phyloP scores from a whole-genome alignment of 2,888 invertebrate species.

The Eumacrocentrus americanus region DNA sequence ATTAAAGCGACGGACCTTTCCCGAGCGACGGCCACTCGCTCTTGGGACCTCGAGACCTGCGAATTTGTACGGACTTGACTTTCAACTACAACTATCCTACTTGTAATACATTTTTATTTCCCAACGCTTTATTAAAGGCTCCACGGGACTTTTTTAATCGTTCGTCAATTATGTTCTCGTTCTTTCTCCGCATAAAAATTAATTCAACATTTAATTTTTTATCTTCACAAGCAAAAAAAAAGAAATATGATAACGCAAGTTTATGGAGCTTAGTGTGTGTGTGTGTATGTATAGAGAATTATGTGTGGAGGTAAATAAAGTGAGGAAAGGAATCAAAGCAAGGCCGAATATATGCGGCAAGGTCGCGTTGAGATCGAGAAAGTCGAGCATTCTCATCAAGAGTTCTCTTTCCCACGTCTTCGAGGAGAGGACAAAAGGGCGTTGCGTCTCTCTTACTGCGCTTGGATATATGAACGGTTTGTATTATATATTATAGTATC shows the following conservation, averaged over 20 bases:
- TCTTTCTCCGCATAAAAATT: neutral
- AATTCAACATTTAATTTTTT: neutral
- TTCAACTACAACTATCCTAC: conserved; percentile 10
- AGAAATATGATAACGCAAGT: neutral
- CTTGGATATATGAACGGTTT: no score
- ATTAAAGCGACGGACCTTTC: conserved; percentile 45
- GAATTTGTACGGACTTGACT: conserved; percentile 14
- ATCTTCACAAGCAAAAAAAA: neutral
- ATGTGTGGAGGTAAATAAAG: conserved; percentile 2
- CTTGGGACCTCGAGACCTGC: conserved; percentile 8
- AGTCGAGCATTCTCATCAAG: conserved; percentile 21
- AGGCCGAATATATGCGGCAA: conserved; percentile 23
- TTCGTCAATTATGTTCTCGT: neutral
- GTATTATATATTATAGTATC: no score
- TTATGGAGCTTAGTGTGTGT: neutral
- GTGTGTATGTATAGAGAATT: neutral
- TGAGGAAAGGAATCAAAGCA: conserved; percentile 20
- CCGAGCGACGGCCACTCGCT: conserved; percentile 24
- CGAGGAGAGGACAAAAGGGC: no score
- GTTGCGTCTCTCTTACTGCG: no score
- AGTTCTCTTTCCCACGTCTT: conserved; percentile 25
- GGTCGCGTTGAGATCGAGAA: conserved; percentile 24
- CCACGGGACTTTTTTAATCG: conserved; percentile 13
- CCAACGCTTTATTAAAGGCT: conserved; percentile 15
- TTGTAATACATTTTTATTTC: conserved; percentile 10